Evolutionary conservation across 2,888 invertebrate species (phyloP).

Genomic region (Mycalesis mineus): DNA sequence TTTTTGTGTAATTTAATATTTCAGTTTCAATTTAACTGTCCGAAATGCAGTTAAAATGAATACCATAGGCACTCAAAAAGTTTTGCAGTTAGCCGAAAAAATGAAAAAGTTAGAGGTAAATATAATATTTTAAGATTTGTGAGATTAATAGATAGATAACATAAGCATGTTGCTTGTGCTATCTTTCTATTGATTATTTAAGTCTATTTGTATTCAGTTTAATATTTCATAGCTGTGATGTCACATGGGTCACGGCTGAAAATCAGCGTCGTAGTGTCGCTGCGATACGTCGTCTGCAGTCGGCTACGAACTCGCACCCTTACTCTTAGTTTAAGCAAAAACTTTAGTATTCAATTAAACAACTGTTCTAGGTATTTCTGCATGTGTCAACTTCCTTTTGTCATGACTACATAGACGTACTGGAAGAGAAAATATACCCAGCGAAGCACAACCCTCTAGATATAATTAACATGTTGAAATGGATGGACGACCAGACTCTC

Average conservation of each 20-base stretch:
- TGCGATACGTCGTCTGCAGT: no score
- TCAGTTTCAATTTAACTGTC: conserved; percentile 84
- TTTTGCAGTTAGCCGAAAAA: conserved; percentile 83
- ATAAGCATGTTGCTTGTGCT: no score
- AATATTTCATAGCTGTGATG: no score
- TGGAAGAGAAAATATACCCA: conserved; percentile 86
- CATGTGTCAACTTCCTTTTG: conserved; percentile 93
- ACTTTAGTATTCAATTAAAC: no score
- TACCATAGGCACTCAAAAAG: conserved; percentile 83
- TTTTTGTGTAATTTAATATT: neutral
- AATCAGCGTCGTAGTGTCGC: no score
- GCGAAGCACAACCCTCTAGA: conserved; percentile 72
- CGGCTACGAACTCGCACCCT: no score
- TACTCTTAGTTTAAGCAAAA: no score
- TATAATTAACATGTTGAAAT: conserved; percentile 78
- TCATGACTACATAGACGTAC: conserved; percentile 83
- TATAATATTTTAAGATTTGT: neutral
- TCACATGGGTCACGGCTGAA: no score
- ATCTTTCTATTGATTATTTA: no score
- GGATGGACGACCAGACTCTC: conserved; percentile 79
- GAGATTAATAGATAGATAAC: no score
- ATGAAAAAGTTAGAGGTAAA: conserved; percentile 77
- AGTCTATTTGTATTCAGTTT: no score
- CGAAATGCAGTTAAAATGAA: conserved; percentile 86
- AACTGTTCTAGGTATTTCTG: conserved; percentile 79